Percentiles rank a stretch among this genome's conserved stretches.
phyloP scores from a whole-genome alignment of 2,888 invertebrate species.

The Microctonus hyperodae region DNA sequence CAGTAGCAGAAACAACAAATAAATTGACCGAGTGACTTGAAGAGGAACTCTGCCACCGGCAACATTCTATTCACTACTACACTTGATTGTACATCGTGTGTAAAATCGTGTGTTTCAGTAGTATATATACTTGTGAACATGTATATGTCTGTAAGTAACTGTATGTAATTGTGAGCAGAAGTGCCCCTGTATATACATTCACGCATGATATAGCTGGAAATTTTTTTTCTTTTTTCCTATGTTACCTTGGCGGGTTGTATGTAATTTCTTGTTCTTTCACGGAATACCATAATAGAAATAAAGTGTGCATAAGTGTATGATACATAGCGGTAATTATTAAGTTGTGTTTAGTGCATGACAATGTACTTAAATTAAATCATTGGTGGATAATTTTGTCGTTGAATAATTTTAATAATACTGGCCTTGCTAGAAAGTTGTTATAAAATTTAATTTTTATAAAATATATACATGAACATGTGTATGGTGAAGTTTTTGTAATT shows the following conservation, averaged over 20 bases:
- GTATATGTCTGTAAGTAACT: neutral
- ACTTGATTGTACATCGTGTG: neutral
- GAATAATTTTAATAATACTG: conserved; percentile 2
- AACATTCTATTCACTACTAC: conserved; percentile 6
- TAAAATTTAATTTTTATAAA: neutral
- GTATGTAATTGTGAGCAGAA: neutral
- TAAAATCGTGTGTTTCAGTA: neutral
- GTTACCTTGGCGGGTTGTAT: conserved; percentile 1
- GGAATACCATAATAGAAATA: neutral
- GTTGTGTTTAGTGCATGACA: neutral
- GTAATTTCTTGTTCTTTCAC: neutral
- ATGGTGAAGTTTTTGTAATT: neutral
- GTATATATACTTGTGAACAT: neutral
- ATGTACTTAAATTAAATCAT: neutral
- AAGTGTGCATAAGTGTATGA: neutral
- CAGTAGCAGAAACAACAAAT: neutral
- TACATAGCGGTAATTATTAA: conserved; percentile 3
- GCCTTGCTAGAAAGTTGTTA: too few species aligned
- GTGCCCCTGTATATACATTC: neutral
- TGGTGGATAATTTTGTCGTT: neutral
- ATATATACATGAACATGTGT: neutral
- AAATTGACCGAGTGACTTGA: neutral
- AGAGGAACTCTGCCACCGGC: neutral
- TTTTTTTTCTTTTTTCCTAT: neutral
- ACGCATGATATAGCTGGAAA: neutral